Evolutionary conservation across 2,888 invertebrate genomes (phyloP).

Genomic region (Perizoma flavofasciatum): DNA sequence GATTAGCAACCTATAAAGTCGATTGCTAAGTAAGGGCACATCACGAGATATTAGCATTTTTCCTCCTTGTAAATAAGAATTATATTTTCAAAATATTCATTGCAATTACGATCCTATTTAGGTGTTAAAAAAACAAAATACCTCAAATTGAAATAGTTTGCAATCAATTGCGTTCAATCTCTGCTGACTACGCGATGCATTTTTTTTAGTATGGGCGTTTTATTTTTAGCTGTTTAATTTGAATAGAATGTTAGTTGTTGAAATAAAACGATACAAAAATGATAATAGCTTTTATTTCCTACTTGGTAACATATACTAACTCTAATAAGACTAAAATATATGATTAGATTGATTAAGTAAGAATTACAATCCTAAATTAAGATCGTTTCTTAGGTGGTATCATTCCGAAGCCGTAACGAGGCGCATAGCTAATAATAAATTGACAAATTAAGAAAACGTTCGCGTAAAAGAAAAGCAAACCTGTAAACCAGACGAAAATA

Average conservation of each 20-base stretch:
- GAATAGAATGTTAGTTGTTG: too few species aligned
- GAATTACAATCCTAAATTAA: constrained; percentile 10
- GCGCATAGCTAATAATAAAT: constrained; percentile 74
- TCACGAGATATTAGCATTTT: too few species aligned
- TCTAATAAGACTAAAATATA: constrained; percentile 22
- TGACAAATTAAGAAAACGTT: constrained; percentile 89
- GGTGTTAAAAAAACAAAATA: constrained; percentile 29
- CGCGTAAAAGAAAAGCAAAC: constrained; percentile 92
- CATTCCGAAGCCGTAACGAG: constrained; percentile 63
- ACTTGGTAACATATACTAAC: constrained; percentile 19
- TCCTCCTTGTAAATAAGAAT: too few species aligned
- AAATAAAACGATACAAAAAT: too few species aligned
- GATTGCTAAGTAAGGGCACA: too few species aligned
- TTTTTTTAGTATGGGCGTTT: not conserved
- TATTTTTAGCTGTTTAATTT: not conserved
- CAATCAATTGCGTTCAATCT: constrained; percentile 22
- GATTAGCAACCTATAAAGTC: too few species aligned
- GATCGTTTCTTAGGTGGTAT: constrained; percentile 19
- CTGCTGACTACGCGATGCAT: constrained; percentile 5
- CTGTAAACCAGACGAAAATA: constrained; percentile 91
- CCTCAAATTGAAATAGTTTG: constrained; percentile 28
- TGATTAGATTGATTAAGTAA: constrained; percentile 29
- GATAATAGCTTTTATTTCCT: too few species aligned
- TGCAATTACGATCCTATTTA: constrained; percentile 32
- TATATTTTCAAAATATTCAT: constrained; percentile 33